Percentiles rank a stretch among this genome's conserved stretches.
These are phyloP conservation scores for Picathartes gymnocephalus DNA, from an alignment of 2,113 vertebrate species.

Conservation along the genomic window DNA sequence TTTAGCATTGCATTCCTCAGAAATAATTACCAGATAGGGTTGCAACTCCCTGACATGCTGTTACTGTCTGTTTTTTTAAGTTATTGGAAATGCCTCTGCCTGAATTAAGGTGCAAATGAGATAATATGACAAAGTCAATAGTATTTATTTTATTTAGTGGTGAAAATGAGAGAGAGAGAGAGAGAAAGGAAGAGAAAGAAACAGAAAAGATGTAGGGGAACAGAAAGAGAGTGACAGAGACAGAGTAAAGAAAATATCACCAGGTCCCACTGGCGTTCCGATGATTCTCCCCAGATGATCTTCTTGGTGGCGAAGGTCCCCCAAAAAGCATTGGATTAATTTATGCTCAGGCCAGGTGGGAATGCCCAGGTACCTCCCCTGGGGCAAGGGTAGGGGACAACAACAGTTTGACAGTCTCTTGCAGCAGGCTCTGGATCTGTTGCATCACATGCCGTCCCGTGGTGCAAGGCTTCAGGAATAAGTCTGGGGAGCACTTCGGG, in stretches of 20 bases:
- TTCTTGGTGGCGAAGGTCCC: neutral
- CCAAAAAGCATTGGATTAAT: neutral
- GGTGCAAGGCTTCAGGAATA: neutral
- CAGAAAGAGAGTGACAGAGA: neutral
- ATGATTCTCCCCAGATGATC: too few relatives aligned
- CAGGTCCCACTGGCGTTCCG: too few relatives aligned
- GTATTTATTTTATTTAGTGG: neutral
- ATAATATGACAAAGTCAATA: neutral
- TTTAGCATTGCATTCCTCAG: neutral
- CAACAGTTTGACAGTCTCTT: neutral
- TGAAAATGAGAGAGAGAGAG: neutral
- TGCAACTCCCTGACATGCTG: neutral
- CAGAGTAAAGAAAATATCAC: neutral
- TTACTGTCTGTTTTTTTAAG: neutral
- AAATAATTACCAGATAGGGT: neutral
- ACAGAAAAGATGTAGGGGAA: neutral
- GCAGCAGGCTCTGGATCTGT: neutral
- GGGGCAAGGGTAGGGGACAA: rapidly evolving
- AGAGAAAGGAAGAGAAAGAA: neutral
- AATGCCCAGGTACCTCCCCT: neutral
- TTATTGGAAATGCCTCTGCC: neutral
- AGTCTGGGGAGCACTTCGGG: neutral
- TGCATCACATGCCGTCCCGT: neutral
- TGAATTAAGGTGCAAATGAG: neutral
- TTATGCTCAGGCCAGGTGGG: neutral